A percentile compares a stretch with the other conserved stretches of the same genome.
Conservation (phyloP, 2,797 vertebrate species). For the Sylvilagus floridanus region DNA sequence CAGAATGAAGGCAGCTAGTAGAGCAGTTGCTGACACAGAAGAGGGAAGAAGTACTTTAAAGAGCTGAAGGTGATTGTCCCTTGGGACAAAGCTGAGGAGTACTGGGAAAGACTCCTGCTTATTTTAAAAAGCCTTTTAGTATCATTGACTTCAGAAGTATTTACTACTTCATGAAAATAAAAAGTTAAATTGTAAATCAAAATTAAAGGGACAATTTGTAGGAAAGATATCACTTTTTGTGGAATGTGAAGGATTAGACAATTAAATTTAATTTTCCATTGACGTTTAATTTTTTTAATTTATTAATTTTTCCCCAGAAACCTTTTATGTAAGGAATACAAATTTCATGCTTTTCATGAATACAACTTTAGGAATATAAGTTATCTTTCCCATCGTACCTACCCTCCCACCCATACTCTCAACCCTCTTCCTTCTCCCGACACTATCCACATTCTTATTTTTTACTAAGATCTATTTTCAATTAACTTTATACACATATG, state of each 20-base stretch:
- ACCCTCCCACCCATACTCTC: too few relatives aligned
- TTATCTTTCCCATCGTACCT: too few relatives aligned
- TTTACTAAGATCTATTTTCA: too few relatives aligned
- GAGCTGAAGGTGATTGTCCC: neutral
- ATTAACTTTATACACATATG: too few relatives aligned
- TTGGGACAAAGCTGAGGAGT: neutral
- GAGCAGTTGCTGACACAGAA: neutral
- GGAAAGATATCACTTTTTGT: neutral
- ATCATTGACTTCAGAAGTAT: constrained; percentile 21
- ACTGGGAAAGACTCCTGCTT: neutral
- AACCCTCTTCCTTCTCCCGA: too few relatives aligned
- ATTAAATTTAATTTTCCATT: too few relatives aligned
- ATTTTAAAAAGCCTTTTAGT: constrained; percentile 17
- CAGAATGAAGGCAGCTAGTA: neutral
- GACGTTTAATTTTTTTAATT: too few relatives aligned
- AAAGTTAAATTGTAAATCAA: constrained; percentile 39
- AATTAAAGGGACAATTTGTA: constrained; percentile 37
- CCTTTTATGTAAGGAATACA: too few relatives aligned
- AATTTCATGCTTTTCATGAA: too few relatives aligned
- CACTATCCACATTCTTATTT: too few relatives aligned
- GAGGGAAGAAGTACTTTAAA: neutral
- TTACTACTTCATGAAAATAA: constrained; percentile 40
- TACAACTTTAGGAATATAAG: too few relatives aligned
- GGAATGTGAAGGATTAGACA: neutral
- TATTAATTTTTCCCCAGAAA: too few relatives aligned